Base-by-base conservation (phyloP, 2,888 invertebrate species). In the Eristalis arbustorum region DNA sequence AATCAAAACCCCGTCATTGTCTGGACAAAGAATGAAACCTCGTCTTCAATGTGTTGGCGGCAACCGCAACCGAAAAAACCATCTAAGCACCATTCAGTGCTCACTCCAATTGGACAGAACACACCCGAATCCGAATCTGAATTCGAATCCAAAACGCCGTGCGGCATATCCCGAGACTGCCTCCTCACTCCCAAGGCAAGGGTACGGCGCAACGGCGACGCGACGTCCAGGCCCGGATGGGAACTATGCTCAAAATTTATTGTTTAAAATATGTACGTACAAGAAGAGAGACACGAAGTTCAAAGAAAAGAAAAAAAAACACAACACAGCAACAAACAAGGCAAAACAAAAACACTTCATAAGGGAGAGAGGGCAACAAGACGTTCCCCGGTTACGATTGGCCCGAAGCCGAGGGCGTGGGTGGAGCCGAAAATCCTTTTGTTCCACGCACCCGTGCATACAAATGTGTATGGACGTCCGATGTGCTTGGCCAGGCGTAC, bases 381-480 rank as follows among this genome's bases (percentile, higher is more conserved):
- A 49, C 74, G 42, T 61, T 79, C 69, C 63, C 62, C 61, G 67
- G 42, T 72, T 62, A 67, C 80, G 75, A 84, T 84, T 84, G 84
- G 84, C 34, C 68, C 63, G 67, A 66, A 66, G 59, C 75, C 56
- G 23, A 40, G 56, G 75, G 80, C 80, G 75, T 84, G 75, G 84
- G 84, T 79, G 84, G 84, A 84, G 84, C 61, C 75, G 67, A 79
- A 76, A 84, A 84, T 84, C 84, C 84, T 84, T 84, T 75, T 80
- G 67, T 72, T 71, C 14, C 18, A 67, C 62, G 66, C 62, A 23
- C 42, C 25, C 25, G 25, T 59, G 14, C 59, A 25, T n/a, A 59
- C 59, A 25, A 23, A 25, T 5, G 25, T 25, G 25, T 25, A 59
- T 25, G 59, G 14, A 23, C 14, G 6, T 4, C 59, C 18, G 18